Evolutionary conservation across 1,140 invertebrate genomes (phyloP).

Genomic region (Aricia agestis): DNA sequence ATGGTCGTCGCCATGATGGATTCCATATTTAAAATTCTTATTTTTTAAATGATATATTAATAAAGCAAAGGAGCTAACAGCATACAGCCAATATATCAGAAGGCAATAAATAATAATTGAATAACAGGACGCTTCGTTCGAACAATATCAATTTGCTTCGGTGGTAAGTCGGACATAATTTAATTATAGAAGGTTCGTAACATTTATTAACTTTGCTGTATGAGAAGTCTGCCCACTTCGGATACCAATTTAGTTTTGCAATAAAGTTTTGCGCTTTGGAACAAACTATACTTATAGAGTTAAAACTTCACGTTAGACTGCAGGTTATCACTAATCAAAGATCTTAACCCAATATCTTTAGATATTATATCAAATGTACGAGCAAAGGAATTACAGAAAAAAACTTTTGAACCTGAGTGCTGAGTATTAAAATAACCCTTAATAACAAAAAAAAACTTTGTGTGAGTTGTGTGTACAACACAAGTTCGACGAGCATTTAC

Average conservation of each 20-base stretch:
- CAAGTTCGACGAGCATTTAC: too few species aligned
- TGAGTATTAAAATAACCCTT: too few species aligned
- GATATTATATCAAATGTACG: too few species aligned
- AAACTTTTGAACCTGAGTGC: too few species aligned
- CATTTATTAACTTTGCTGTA: neutral
- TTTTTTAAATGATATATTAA: neutral
- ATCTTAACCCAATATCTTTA: too few species aligned
- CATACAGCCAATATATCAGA: neutral
- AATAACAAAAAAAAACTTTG: too few species aligned
- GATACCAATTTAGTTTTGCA: neutral
- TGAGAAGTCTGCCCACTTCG: neutral
- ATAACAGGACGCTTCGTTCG: neutral
- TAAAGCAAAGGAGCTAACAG: neutral
- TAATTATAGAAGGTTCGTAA: neutral
- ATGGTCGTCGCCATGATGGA: neutral
- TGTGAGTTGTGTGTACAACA: too few species aligned
- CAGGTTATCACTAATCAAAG: too few species aligned
- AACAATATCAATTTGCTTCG: conserved; percentile 3
- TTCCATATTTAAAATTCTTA: neutral
- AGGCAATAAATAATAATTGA: conserved; percentile 2
- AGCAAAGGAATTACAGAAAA: too few species aligned
- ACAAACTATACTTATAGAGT: neutral
- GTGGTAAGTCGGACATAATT: conserved; percentile 2
- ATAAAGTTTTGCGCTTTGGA: neutral
- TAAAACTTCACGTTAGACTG: too few species aligned